Base-by-base conservation (phyloP, 2,797 vertebrate genomes). In the Acipenser transmontanus region DNA sequence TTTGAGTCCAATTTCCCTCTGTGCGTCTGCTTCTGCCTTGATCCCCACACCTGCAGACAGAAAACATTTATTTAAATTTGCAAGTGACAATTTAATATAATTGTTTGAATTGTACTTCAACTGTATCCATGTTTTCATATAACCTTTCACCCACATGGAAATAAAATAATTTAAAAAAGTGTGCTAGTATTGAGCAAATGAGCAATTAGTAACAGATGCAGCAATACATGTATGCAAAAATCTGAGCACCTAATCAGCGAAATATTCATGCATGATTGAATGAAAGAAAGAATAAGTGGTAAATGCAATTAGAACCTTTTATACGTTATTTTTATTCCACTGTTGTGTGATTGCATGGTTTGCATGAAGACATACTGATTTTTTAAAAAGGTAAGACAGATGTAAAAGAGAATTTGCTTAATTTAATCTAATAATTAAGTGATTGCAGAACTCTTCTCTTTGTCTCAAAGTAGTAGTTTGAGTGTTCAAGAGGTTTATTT, bases 321-420 rank as follows among this genome's bases (percentile, higher is more conserved):
- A 84, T 91, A 79, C 67, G 85, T 87, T 78, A 80, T 81, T 77
- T 82, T 74, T 72, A 72, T 85, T 82, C 80, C 79, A 84, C 83
- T 91, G 89, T 88, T 91, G 88, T 85, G 84, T 87, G 84, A 88
- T 89, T 87, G 84, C 80, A 80, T 84, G 79, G 87, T 81, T 9
- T 9, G n/a, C 9, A 54, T n/a, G n/a, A 54, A n/a, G 5, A 54
- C 8, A 54, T 9, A n/a, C 52, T 54, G 52, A 54, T 54, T 54
- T 54, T 54, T 54, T 54, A 54, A 54, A 54, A 1, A 54, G n/a
- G 6, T 54, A 54, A 54, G 9, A n/a, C 8, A 54, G 52, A 54
- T 54, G 52, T 9, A 54, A 54, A 54, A 54, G 52, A 54, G n/a
- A 2, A 54, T 54, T 54, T 54, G 6, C 52, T 8, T 8, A 54